Percentiles rank a stretch among this genome's conserved stretches.
These are phyloP conservation scores for Caloenas nicobarica DNA, from an alignment of 2,113 vertebrate species.

Conservation along the genomic window DNA sequence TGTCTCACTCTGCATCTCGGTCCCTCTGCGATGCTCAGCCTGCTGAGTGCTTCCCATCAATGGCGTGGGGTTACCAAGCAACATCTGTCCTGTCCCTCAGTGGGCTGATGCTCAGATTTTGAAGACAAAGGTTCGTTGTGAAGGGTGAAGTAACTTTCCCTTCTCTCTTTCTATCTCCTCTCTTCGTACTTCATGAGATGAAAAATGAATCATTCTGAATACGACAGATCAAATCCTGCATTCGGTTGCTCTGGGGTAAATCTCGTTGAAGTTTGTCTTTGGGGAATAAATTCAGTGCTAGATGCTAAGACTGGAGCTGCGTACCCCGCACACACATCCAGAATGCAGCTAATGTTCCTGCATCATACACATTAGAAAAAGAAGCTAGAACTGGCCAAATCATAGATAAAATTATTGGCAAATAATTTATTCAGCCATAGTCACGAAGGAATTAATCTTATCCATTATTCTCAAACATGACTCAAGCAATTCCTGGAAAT, in stretches of 20 bases:
- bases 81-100: not conserved
- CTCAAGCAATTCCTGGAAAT: conserved; percentile 61
- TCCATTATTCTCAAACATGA: conserved; percentile 56
- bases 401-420: conserved; percentile 6
- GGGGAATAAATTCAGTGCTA: conserved; percentile 21
- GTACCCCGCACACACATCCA: not conserved
- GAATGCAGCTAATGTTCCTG: not conserved
- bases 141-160: conserved; percentile 1
- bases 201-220: conserved; percentile 17
- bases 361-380: not conserved
- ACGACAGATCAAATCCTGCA: not conserved
- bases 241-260: not conserved
- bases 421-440: conserved; percentile 54
- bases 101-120: not conserved
- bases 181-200: conserved; percentile 10
- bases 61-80: conserved; percentile 45
- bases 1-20: not conserved
- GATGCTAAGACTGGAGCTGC: not conserved
- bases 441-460: conserved; percentile 38
- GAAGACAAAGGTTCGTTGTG: not conserved
- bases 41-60: not conserved
- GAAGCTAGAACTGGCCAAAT: conserved; percentile 3
- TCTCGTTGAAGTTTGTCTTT: conserved; percentile 1
- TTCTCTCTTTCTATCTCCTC: not conserved
- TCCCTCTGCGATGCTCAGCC: not conserved